Evolutionary conservation across 2,888 invertebrate genomes (phyloP).

Genomic region (Pharmacophagus antenor): DNA sequence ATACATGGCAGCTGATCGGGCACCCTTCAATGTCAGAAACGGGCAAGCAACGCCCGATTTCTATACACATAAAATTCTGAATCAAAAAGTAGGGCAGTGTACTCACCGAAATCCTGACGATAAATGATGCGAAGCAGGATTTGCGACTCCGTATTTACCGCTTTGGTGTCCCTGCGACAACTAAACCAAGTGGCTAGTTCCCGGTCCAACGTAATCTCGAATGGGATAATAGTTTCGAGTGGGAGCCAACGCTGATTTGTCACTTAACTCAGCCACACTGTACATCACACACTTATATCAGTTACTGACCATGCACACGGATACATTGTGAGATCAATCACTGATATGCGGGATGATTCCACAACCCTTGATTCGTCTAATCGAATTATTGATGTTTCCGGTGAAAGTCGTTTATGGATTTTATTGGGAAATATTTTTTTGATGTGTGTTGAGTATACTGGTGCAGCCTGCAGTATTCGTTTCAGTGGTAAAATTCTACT

Average conservation of each 20-base stretch:
- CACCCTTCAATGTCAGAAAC: slow-evolving; percentile 72
- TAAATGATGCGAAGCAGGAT: slow-evolving; percentile 76
- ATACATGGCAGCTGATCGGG: slow-evolving; percentile 71
- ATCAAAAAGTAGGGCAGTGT: slow-evolving; percentile 27
- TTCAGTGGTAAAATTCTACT: slow-evolving; percentile 46
- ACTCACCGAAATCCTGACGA: slow-evolving; percentile 78
- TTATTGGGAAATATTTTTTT: slow-evolving; percentile 33
- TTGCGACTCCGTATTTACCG: slow-evolving; percentile 79
- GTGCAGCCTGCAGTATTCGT: slow-evolving; percentile 44
- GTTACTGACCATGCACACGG: slow-evolving; percentile 63
- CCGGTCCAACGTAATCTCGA: slow-evolving; percentile 73
- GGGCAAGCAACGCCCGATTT: slow-evolving; percentile 35
- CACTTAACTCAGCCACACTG: slow-evolving; percentile 72
- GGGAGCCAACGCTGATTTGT: slow-evolving; percentile 74
- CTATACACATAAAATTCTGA: slow-evolving; percentile 22
- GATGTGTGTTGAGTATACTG: slow-evolving; percentile 40
- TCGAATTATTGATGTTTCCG: slow-evolving; percentile 73
- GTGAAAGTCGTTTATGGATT: slow-evolving; percentile 60
- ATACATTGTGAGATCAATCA: slow-evolving; percentile 62
- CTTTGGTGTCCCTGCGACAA: slow-evolving; percentile 76
- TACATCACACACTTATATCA: slow-evolving; percentile 64
- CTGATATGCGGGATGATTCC: slow-evolving; percentile 55
- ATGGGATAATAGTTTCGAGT: slow-evolving; percentile 75
- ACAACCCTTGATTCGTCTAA: slow-evolving; percentile 59
- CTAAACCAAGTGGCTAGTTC: slow-evolving; percentile 72